Percentiles rank a stretch among this genome's conserved stretches.
Conservation (phyloP, 2,888 invertebrate species). For the Conchocele bisecta region DNA sequence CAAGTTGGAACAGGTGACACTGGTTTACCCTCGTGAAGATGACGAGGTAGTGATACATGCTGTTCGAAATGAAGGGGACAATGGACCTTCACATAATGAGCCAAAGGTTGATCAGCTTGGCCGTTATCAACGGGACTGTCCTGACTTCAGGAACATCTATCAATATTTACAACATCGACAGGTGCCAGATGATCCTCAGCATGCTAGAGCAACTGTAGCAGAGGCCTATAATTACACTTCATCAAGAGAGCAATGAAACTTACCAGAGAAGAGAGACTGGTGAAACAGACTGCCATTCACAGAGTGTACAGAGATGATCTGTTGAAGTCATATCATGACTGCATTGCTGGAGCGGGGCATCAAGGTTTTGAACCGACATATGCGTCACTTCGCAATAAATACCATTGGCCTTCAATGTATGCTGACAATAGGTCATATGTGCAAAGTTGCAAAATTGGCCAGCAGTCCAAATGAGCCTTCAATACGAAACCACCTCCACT, state of each 20-base stretch:
- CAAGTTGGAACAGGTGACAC: too few species aligned
- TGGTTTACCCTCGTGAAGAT: too few species aligned
- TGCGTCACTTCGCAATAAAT: slow-evolving; percentile 39
- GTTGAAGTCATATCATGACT: slow-evolving; percentile 45
- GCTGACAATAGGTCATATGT: slow-evolving; percentile 35
- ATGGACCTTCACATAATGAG: too few species aligned
- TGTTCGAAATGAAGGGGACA: too few species aligned
- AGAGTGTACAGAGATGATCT: slow-evolving; percentile 24
- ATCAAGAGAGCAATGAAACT: slow-evolving; percentile 5
- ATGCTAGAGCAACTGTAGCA: too few species aligned
- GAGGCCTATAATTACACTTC: too few species aligned
- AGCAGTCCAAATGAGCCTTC: slow-evolving; percentile 30
- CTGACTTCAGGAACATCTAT: neutral
- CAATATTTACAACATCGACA: too few species aligned
- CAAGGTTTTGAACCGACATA: slow-evolving; percentile 57
- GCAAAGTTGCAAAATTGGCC: slow-evolving; percentile 44
- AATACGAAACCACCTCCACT: slow-evolving; percentile 38
- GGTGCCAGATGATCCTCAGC: too few species aligned
- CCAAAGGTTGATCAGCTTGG: neutral
- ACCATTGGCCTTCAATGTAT: slow-evolving; percentile 60
- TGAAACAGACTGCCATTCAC: slow-evolving; percentile 16
- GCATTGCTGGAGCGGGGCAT: slow-evolving; percentile 42
- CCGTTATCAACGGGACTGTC: neutral
- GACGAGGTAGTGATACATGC: too few species aligned
- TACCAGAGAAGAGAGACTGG: slow-evolving; percentile 2